Conservation (phyloP, 1,140 invertebrate species). For the Cherax quadricarinatus region DNA sequence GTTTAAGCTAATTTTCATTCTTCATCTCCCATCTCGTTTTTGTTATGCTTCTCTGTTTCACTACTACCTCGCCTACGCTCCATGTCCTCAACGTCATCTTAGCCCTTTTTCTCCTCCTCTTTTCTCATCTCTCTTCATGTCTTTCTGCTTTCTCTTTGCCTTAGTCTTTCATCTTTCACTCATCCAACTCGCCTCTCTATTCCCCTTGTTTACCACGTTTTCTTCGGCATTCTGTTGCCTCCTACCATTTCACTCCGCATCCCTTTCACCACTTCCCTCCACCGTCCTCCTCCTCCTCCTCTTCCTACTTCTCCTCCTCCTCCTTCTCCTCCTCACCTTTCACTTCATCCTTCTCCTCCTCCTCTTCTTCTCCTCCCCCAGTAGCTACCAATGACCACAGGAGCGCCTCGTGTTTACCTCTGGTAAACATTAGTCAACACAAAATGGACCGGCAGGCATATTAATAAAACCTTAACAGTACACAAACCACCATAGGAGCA, state of each 20-base stretch:
- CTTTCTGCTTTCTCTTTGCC: not conserved
- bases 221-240: not conserved
- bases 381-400: not conserved
- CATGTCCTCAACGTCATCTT: too few relatives aligned
- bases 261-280: not conserved
- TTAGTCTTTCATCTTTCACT: not conserved
- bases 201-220: not conserved
- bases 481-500: constrained; percentile 6
- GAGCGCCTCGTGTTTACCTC: not conserved
- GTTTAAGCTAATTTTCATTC: too few relatives aligned
- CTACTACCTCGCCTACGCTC: too few relatives aligned
- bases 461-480: constrained; percentile 51
- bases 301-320: constrained; percentile 3
- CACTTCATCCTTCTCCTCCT: not conserved
- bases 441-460: constrained; percentile 41
- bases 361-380: not conserved
- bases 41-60: too few relatives aligned
- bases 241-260: not conserved
- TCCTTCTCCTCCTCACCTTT: not conserved
- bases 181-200: not conserved
- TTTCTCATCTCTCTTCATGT: too few relatives aligned
- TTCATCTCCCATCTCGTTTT: too few relatives aligned
- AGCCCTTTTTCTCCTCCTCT: not conserved
- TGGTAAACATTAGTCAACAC: not conserved
- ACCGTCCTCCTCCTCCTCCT: not conserved